Evolutionary conservation across 2,888 invertebrate species (phyloP), one percentile per base, ranked within the genome.

Genomic region (Arge pagana): DNA sequence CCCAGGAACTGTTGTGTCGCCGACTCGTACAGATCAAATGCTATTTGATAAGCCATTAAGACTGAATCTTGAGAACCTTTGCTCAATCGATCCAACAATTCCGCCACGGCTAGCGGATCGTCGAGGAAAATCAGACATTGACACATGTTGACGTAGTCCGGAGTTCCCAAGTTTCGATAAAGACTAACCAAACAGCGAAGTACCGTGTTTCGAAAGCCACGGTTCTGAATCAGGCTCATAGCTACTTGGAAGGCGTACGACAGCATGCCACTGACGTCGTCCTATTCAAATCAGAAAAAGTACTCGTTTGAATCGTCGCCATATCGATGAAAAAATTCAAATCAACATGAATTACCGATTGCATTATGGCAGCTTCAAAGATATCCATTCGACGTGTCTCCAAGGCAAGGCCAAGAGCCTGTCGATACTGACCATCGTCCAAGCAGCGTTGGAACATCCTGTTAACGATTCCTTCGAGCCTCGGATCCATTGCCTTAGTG

Each of bases 121-220:
- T 98, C 96, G 39, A 98, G 80, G 76, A 96, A 97, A 63, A 98
- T 98, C 52, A 97, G 84, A 76, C 97, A 98, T 79, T 98, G 94
- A 68, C 96, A 96, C 90, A 99, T 96, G 77, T 93, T 97, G 13
- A 99, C 96, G 77, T 96, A 98, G 77, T 99, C 98, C 0, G 98
- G 96, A 21, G 92, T 88, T 18, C 88, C 86, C 30, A 97, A 81
- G 50, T 90, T 90, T 61, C 91, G 84, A 76, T 98, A 99, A 1
- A 99, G 81, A 48, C 87, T 88, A 4, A 98, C 96, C 50, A 99
- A 81, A 13, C 92, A 88, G 18, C 92, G 85, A 30, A 99, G 82
- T 6, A 98, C 93, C 56, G 88, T 88, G 76, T 93, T 92, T 10
- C 98, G 87, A 76, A 97, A 98, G 18, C 90, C 90, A 48, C 93